Percentiles rank a stretch among this genome's conserved stretches.
Conservation (phyloP, 1,140 invertebrate species). For the Penaeus indicus region DNA sequence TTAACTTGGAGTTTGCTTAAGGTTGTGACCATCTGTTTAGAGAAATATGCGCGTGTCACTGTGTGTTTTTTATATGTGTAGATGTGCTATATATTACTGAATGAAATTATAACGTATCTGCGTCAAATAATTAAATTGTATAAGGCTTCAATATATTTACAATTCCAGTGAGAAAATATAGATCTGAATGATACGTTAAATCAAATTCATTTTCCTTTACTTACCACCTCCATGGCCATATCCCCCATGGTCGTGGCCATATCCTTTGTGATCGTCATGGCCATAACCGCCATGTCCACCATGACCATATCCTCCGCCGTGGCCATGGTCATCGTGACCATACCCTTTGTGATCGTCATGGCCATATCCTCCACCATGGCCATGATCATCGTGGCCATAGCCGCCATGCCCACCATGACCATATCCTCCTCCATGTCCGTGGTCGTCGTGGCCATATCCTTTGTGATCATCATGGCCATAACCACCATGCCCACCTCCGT, state of each 20-base stretch:
- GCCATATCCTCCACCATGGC: constrained; percentile 3
- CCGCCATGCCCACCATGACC: constrained; percentile 19
- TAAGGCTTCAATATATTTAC: too few relatives aligned
- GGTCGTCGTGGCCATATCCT: constrained; percentile 33
- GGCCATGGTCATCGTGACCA: neutral
- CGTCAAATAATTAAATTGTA: too few relatives aligned
- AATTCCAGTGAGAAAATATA: too few relatives aligned
- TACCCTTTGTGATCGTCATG: neutral
- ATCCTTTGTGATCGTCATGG: neutral
- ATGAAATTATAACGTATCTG: too few relatives aligned
- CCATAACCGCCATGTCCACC: neutral
- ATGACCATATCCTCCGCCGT: neutral
- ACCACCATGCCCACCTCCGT: constrained; percentile 8
- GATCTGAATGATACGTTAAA: too few relatives aligned
- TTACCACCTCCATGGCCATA: too few relatives aligned
- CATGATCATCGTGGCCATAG: neutral
- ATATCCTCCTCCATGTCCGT: constrained; percentile 9
- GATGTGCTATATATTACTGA: too few relatives aligned
- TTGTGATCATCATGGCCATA: constrained; percentile 22
- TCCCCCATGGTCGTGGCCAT: neutral
- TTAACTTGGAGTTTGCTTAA: too few relatives aligned
- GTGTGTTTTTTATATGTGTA: too few relatives aligned
- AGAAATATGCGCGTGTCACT: too few relatives aligned
- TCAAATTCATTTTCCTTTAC: too few relatives aligned
- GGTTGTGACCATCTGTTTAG: too few relatives aligned